These are phyloP conservation scores for Dendrolimus pini DNA, from an alignment of 2,888 invertebrate species.

Conservation along the genomic window DNA sequence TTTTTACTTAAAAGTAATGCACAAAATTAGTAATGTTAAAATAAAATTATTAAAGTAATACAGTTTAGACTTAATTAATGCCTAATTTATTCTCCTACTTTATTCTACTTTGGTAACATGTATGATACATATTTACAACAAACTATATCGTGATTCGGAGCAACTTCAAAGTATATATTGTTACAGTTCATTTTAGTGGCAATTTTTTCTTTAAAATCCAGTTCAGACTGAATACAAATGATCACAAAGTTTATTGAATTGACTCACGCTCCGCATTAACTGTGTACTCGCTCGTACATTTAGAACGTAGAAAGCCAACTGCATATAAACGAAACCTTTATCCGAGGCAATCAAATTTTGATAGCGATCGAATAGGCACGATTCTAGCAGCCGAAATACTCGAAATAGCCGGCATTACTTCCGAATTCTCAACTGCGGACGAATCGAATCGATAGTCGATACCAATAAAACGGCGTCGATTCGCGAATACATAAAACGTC, in stretches of 20 bases:
- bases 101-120: not conserved
- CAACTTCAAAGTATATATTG: not conserved
- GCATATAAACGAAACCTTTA: constrained; percentile 50
- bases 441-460: constrained; percentile 68
- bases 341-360: constrained; percentile 56
- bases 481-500: constrained; percentile 72
- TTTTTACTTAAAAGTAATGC: too few relatives aligned
- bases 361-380: constrained; percentile 62
- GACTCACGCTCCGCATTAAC: constrained; percentile 18
- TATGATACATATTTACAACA: not conserved
- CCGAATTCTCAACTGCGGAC: constrained; percentile 58
- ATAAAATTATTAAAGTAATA: too few relatives aligned
- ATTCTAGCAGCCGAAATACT: constrained; percentile 52
- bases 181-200: constrained; percentile 6
- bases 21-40: too few relatives aligned
- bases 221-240: constrained; percentile 12
- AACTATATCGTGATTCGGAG: not conserved
- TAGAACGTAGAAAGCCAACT: constrained; percentile 29
- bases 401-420: constrained; percentile 59
- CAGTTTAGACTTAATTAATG: too few relatives aligned
- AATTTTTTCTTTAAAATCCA: constrained; percentile 14
- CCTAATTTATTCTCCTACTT: too few relatives aligned
- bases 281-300: not conserved
- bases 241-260: constrained; percentile 8
- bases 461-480: constrained; percentile 71